Base-by-base conservation (phyloP, 2,888 invertebrate species). In the Parnassius glacialis region DNA sequence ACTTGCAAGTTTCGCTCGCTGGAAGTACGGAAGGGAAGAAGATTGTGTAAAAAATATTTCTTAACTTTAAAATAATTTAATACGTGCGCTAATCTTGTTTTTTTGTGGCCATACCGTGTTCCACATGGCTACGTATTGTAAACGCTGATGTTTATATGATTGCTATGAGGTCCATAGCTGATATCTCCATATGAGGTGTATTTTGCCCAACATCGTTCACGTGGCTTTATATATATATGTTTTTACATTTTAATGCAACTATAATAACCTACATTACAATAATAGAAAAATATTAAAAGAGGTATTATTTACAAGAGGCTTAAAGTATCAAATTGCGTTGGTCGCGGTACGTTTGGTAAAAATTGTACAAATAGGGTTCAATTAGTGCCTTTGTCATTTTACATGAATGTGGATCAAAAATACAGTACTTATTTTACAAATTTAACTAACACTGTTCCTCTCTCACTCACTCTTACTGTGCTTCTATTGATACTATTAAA, bases 241-340 rank as follows among this genome's bases (percentile, higher is more conserved):
- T 34, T 34, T 34, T 34, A 34, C 48, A 57, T 20, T 20, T 2
- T 50, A 62, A 52, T 20, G 41, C 47, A 57, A 62, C 61, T 62
- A 57, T 62, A 51, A 13, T 54, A 64, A 67, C 52, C 64, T 67
- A 65, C 52, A 60, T 66, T 69, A 67, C 52, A 59, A 68, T 63
- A 68, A 69, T 73, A 74, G 71, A 72, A 73, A 73, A 72, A 71
- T 74, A 73, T 70, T 70, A 71, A 70, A 61, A 71, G 58, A 62
- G 70, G 64, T 63, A 54, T 48, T 73, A 74, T 73, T 64, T 73
- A 74, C 73, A 74, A 13, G 65, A 68, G 62, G 41, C 44, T 50
- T 44, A 53, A 58, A 34, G n/a, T 54, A 58, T 62, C 42, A 53
- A 57, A 50, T 52, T 62, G 62, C 62, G 62, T 57, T 44, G 62